These are phyloP conservation scores for Excalfactoria chinensis DNA, from an alignment of 2,113 vertebrate genomes.

Conservation along the genomic window DNA sequence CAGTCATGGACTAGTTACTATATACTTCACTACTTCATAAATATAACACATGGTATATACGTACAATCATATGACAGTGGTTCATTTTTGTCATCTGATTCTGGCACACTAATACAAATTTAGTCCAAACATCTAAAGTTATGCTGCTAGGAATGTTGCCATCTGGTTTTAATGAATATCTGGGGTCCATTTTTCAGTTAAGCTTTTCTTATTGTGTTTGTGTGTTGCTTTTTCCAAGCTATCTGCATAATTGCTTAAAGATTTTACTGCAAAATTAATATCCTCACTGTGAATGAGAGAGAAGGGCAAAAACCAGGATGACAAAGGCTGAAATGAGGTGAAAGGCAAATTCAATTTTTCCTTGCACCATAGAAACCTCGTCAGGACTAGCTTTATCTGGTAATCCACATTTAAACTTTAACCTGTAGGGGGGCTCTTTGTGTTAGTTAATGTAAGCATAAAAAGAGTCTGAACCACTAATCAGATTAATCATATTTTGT, in stretches of 20 bases:
- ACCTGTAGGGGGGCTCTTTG: conserved; percentile 98
- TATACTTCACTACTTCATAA: conserved; percentile 66
- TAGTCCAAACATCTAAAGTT: conserved; percentile 77
- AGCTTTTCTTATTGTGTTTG: conserved; percentile 93
- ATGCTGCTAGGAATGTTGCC: conserved; percentile 86
- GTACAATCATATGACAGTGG: not conserved
- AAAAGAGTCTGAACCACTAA: conserved; percentile 94
- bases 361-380: conserved; percentile 90
- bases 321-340: conserved; percentile 90
- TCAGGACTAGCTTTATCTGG: conserved; percentile 95
- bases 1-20: conserved; percentile 30
- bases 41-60: conserved; percentile 45
- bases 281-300: conserved; percentile 86
- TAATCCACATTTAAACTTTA: conserved; percentile 99
- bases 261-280: conserved; percentile 96
- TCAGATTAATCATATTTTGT: conserved; percentile 98
- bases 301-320: conserved; percentile 82
- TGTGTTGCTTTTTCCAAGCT: conserved; percentile 86
- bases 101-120: conserved; percentile 75
- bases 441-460: conserved; percentile 97
- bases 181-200: conserved; percentile 88
- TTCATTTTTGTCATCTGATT: conserved; percentile 68
- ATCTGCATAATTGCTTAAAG: conserved; percentile 99
- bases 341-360: conserved; percentile 89
- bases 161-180: conserved; percentile 97